Conservation (phyloP, 2,888 invertebrate genomes). For the Drosophila macrospina region DNA sequence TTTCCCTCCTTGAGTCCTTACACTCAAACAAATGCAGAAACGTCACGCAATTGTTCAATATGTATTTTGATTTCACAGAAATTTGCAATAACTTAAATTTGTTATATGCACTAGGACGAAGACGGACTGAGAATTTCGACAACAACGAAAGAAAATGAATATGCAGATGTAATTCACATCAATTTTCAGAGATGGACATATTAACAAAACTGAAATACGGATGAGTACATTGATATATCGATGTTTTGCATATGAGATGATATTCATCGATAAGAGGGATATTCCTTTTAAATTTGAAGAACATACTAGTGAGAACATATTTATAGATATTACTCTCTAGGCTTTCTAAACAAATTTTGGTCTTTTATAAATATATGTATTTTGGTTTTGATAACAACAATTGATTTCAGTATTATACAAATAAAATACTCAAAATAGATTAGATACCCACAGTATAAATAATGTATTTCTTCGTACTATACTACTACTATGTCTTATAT, state of each 20-base stretch:
- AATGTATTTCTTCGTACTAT: too few species aligned
- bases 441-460: too few species aligned
- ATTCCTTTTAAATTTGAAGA: too few species aligned
- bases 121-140: conserved; percentile 66
- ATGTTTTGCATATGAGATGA: neutral
- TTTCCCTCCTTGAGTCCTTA: conserved; percentile 4
- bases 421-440: too few species aligned
- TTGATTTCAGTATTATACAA: too few species aligned
- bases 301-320: too few species aligned
- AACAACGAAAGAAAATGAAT: conserved; percentile 49
- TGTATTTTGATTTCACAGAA: conserved; percentile 23
- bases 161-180: conserved; percentile 9
- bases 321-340: too few species aligned
- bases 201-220: conserved; percentile 7
- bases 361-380: too few species aligned
- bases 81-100: conserved; percentile 67
- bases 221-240: neutral
- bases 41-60: conserved; percentile 5
- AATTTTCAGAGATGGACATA: conserved; percentile 20
- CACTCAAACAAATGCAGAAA: conserved; percentile 11
- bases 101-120: conserved; percentile 50
- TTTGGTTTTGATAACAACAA: too few species aligned
- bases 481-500: too few species aligned
- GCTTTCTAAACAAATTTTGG: too few species aligned
- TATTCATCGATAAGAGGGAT: neutral